Percentiles rank a stretch among this genome's conserved stretches.
phyloP scores from a whole-genome alignment of 2,888 invertebrate species.

The Stenchaetothrips biformis region DNA sequence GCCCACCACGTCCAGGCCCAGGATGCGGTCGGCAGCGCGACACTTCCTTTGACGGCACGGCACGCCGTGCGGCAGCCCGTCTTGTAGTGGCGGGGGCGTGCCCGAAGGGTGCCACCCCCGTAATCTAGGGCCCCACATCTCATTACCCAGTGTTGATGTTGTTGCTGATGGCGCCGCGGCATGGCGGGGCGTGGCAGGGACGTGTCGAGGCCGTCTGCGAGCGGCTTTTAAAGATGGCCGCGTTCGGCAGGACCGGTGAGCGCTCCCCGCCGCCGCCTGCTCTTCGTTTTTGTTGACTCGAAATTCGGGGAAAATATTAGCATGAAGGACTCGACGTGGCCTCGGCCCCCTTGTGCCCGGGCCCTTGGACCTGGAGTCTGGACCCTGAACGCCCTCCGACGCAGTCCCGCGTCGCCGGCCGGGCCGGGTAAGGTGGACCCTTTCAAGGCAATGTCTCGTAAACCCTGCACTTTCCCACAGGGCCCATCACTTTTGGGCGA shows the following conservation, averaged over 20 bases:
- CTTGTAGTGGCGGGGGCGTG: too few relatives aligned
- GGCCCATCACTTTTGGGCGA: too few relatives aligned
- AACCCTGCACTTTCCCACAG: too few relatives aligned
- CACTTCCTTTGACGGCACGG: too few relatives aligned
- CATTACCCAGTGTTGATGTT: neutral
- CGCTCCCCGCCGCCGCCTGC: neutral
- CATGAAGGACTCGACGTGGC: neutral
- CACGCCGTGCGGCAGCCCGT: too few relatives aligned
- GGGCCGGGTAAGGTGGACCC: neutral
- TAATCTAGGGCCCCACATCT: neutral
- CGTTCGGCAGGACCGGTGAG: too few relatives aligned
- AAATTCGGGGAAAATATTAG: neutral
- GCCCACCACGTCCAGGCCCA: too few relatives aligned
- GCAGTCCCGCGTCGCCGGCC: neutral
- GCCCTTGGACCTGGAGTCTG: neutral
- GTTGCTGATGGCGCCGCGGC: neutral
- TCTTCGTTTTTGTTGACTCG: conserved; percentile 9
- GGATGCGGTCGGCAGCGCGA: too few relatives aligned
- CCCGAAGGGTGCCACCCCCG: too few relatives aligned
- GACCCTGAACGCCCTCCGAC: too few relatives aligned
- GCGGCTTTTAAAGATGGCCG: conserved; percentile 8
- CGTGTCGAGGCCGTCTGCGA: too few relatives aligned
- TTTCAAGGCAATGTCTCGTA: neutral
- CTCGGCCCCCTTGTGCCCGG: neutral
- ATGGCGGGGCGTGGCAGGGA: too few relatives aligned